Base-by-base conservation (phyloP, 2,797 vertebrate species). In the Neomorphus geoffroyi region DNA sequence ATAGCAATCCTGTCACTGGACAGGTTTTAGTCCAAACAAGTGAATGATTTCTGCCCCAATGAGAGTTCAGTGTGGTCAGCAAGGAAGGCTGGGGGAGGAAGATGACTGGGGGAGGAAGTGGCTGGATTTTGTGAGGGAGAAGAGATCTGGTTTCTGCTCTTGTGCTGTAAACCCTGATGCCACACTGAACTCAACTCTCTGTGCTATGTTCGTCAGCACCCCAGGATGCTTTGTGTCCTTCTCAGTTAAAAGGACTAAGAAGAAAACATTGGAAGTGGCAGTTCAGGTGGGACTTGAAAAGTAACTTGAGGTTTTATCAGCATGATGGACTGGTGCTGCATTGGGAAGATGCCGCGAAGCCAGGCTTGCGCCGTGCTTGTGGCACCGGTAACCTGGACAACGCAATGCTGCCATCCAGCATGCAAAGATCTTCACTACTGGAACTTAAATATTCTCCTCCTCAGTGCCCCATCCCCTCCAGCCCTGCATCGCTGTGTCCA, bases 361-460 rank as follows among this genome's bases (percentile, higher is more conserved):
- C 0, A 0, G 46, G 79, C 48, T 91, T 0, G 6, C 70, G 72
- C 74, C 0, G 0, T 26, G 86, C 91, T 64, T 5, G 48, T 54
- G 85, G 72, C 79, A 17, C 53, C 7, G 79, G 86, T 91, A 92
- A 90, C 93, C 81, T 13, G 74, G 62, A 90, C 65, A 90, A 90
- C 87, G 61, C 54, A 57, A 6, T 5, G 33, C 81, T 85, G 58
- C 80, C 80, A 67, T 6, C 60, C 7, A 1, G 84, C 71, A 66
- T 2, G 71, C 0, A 5, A 41, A 46, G 78, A 75, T 28, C 70
- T 79, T 75, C 77, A 30, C 48, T 83, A 83, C 94, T 80, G 39
- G 51, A 61, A 90, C 82, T 75, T 78, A 91, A 90, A 84, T 58
- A 60, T 50, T 70, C 82, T 84, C 72, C 62, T 80, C 37, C 33